phyloP scores from a whole-genome alignment of 2,797 vertebrate genomes.

The Euphonia xanthogaster region DNA sequence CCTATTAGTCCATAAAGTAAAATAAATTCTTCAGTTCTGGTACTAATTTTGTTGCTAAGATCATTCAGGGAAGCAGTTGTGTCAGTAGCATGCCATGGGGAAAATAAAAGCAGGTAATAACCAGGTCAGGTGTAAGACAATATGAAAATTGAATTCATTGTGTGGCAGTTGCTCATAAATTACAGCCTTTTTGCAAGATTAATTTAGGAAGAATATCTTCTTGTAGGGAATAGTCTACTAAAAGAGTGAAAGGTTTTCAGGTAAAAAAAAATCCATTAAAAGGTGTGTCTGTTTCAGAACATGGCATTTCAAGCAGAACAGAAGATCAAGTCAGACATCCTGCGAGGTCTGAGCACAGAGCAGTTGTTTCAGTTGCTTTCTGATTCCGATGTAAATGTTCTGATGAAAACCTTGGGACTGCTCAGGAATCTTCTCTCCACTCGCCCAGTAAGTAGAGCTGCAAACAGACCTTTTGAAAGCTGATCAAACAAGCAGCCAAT shows the following conservation, averaged over 20 bases:
- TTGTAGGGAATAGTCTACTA: not conserved
- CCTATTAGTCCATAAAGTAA: not conserved
- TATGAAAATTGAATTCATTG: not conserved
- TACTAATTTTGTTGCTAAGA: not conserved
- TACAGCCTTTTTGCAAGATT: not conserved
- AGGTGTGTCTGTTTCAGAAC: conserved; percentile 81
- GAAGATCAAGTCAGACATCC: conserved; percentile 98
- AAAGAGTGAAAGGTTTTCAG: not conserved
- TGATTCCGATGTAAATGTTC: conserved; percentile 93
- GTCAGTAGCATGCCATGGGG: not conserved
- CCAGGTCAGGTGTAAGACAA: not conserved
- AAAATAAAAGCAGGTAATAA: not conserved
- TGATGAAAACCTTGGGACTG: conserved; percentile 98
- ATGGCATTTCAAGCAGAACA: conserved; percentile 99
- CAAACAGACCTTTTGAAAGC: not conserved
- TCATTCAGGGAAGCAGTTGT: not conserved
- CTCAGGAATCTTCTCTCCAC: conserved; percentile 96
- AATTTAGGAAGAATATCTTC: not conserved
- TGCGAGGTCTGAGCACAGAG: conserved; percentile 92
- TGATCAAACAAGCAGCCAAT: not conserved
- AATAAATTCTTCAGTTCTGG: not conserved
- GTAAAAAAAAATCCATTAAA: not conserved
- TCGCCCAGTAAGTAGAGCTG: conserved; percentile 85
- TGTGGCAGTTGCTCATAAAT: not conserved
- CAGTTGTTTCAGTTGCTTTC: conserved; percentile 95